Evolutionary conservation across 2,797 vertebrate genomes (phyloP).

Genomic region (Gadopsis marmoratus): DNA sequence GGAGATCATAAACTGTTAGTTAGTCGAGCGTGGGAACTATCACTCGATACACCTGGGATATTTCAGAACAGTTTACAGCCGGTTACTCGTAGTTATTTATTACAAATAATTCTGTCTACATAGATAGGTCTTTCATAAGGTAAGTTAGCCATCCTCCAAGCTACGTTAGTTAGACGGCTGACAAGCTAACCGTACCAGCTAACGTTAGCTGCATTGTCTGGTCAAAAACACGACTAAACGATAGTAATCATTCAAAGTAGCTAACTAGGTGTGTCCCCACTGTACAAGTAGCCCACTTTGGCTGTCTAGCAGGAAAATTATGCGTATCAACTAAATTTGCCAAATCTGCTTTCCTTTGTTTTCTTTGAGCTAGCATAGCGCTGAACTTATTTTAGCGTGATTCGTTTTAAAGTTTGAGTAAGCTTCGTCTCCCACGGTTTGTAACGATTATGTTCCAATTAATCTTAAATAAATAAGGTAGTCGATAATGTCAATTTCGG

Average conservation of each 20-base stretch:
- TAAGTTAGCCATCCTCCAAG: constrained; percentile 76
- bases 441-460: not conserved
- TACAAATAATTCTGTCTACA: constrained; percentile 75
- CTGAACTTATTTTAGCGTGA: constrained; percentile 43
- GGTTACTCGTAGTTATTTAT: constrained; percentile 64
- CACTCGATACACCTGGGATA: constrained; percentile 48
- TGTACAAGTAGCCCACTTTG: fast-evolving
- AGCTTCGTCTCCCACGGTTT: not conserved
- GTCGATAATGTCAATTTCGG: not conserved
- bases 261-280: not conserved
- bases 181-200: constrained; percentile 35
- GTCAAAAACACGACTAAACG: constrained; percentile 28
- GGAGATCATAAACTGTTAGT: constrained; percentile 75
- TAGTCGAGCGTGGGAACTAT: constrained; percentile 49
- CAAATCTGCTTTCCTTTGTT: constrained; percentile 63
- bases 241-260: not conserved
- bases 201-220: constrained; percentile 73
- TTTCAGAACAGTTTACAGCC: constrained; percentile 52
- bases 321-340: not conserved
- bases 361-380: constrained; percentile 58
- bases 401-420: not conserved
- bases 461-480: fast-evolving
- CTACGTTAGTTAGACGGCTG: constrained; percentile 36
- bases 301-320: not conserved
- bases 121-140: constrained; percentile 85